phyloP scores from a whole-genome alignment of 2,888 invertebrate genomes.

The Andrena trimmerana region DNA sequence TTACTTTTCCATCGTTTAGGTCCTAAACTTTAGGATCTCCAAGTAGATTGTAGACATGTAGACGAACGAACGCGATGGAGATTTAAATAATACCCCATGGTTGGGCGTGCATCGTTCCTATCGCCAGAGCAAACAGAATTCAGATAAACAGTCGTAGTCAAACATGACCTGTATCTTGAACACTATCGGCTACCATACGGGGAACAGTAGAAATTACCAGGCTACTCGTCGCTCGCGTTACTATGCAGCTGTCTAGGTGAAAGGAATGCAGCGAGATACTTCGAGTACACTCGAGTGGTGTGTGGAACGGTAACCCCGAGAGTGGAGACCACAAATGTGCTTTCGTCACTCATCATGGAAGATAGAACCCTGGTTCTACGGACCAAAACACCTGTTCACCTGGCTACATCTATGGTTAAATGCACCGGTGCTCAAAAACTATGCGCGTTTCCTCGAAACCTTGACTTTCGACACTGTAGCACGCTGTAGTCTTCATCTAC shows the following conservation, averaged over 20 bases:
- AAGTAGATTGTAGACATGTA: background rate
- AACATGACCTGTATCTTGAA: conserved; percentile 42
- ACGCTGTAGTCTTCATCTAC: no score
- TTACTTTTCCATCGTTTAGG: background rate
- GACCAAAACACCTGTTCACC: no score
- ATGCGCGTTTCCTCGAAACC: no score
- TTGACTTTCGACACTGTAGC: no score
- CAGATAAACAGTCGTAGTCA: conserved; percentile 23
- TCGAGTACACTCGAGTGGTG: background rate
- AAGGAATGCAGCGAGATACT: background rate
- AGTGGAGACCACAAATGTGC: no score
- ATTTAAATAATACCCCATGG: conserved; percentile 40
- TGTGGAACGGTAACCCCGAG: no score
- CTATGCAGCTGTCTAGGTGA: background rate
- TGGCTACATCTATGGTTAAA: no score
- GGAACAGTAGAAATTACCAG: conserved; percentile 31
- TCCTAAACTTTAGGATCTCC: background rate
- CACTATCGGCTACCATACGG: conserved; percentile 14
- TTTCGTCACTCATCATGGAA: no score
- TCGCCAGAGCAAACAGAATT: conserved; percentile 40
- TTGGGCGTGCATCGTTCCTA: conserved; percentile 37
- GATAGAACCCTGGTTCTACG: no score
- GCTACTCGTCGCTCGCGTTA: background rate
- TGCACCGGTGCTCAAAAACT: no score
- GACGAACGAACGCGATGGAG: conserved; percentile 35